A percentile compares a stretch with the other conserved stretches of the same genome.
These are phyloP conservation scores for Folsomia manolachei DNA, from an alignment of 2,888 invertebrate genomes.

Conservation along the genomic window DNA sequence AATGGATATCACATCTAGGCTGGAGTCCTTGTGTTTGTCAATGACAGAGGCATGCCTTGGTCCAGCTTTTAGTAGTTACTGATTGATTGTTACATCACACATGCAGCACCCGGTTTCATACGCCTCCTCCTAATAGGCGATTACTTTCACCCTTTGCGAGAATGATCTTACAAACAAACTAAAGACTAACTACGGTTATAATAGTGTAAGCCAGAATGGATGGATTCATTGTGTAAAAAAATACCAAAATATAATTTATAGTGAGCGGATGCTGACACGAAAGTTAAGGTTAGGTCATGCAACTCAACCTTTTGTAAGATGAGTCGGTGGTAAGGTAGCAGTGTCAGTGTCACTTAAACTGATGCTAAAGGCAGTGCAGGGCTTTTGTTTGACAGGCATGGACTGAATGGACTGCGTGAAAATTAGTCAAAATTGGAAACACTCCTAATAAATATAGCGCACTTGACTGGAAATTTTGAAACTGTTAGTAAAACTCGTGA, in stretches of 20 bases:
- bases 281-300: too few species aligned
- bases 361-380: neutral
- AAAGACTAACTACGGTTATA: neutral
- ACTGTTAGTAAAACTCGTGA: neutral
- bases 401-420: neutral
- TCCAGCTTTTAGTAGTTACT: neutral
- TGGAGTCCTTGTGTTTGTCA: slow-evolving; percentile 64
- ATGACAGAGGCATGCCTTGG: neutral
- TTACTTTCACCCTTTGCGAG: neutral
- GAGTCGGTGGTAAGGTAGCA: too few species aligned
- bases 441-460: neutral
- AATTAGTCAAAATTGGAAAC: neutral
- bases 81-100: neutral
- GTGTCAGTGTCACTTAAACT: too few species aligned
- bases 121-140: too few species aligned
- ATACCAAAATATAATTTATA: too few species aligned
- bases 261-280: too few species aligned
- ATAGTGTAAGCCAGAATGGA: too few species aligned
- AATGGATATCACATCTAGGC: slow-evolving; percentile 61
- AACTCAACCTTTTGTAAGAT: too few species aligned
- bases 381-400: neutral
- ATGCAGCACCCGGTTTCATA: too few species aligned
- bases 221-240: too few species aligned
- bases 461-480: neutral
- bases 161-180: neutral